These are phyloP conservation scores for Chymomyza amoena DNA, from an alignment of 2,888 invertebrate genomes.

Conservation along the genomic window DNA sequence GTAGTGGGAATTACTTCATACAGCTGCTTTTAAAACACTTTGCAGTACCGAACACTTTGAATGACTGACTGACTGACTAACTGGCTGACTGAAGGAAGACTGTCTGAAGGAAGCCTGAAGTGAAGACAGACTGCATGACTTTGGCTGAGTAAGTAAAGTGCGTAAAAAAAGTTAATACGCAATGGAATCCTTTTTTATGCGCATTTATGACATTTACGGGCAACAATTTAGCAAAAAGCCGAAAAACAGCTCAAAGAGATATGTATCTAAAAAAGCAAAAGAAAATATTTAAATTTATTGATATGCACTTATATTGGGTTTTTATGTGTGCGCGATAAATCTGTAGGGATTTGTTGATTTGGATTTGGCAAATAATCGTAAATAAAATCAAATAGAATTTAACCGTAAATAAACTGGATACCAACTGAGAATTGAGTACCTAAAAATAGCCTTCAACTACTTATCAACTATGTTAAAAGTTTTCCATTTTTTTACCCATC, in stretches of 20 bases:
- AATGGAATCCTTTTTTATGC: conserved; percentile 32
- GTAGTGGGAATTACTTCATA: not conserved
- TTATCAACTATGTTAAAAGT: not conserved
- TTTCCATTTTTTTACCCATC: not conserved
- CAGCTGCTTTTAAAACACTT: conserved; percentile 49
- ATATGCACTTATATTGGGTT: conserved; percentile 8
- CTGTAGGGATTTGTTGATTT: conserved; percentile 50
- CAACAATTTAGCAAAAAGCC: conserved; percentile 52
- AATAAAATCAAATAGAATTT: conserved; percentile 20
- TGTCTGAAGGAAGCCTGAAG: conserved; percentile 12
- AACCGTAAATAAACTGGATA: not conserved
- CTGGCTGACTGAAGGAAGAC: conserved; percentile 17
- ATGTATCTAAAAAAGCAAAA: not conserved
- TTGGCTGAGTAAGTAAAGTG: conserved; percentile 28
- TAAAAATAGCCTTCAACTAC: not conserved
- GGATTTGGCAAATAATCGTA: conserved; percentile 25
- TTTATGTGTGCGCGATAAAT: not conserved
- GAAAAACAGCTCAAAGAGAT: conserved; percentile 9
- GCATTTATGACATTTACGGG: conserved; percentile 59
- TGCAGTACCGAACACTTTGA: conserved; percentile 10
- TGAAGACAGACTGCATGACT: conserved; percentile 6
- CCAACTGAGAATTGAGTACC: not conserved
- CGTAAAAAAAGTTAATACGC: conserved; percentile 59
- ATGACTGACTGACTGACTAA: not conserved
- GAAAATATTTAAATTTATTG: conserved; percentile 37